phyloP scores from a whole-genome alignment of 2,113 vertebrate genomes.

The Eira barbara region DNA sequence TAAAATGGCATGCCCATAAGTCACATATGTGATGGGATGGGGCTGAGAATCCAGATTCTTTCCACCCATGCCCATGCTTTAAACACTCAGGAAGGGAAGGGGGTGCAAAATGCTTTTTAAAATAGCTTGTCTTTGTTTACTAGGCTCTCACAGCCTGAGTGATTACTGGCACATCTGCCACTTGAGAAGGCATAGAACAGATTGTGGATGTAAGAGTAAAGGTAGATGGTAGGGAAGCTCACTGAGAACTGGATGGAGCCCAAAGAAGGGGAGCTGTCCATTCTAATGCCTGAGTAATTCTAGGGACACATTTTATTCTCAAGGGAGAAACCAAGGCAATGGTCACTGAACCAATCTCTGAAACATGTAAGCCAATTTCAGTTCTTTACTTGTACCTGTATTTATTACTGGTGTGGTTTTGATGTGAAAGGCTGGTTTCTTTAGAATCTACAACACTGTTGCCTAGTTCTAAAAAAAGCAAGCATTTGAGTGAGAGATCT shows the following conservation, averaged over 20 bases:
- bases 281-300: not conserved
- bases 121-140: not conserved
- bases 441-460: not conserved
- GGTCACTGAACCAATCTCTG: not conserved
- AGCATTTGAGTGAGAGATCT: not conserved
- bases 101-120: not conserved
- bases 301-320: not conserved
- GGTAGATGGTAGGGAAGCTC: not conserved
- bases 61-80: not conserved
- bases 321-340: not conserved
- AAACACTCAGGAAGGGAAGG: not conserved
- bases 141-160: not conserved
- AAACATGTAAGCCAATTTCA: not conserved
- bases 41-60: not conserved
- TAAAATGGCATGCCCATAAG: not conserved
- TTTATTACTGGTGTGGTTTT: not conserved
- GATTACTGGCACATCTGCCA: not conserved
- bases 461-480: not conserved
- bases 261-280: not conserved
- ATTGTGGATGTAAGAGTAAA: not conserved
- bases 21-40: not conserved
- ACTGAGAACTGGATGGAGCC: not conserved
- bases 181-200: not conserved
- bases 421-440: not conserved
- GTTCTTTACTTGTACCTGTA: not conserved